These are phyloP conservation scores for Cremastinae sp. DNA, from an alignment of 2,888 invertebrate genomes.

Conservation along the genomic window DNA sequence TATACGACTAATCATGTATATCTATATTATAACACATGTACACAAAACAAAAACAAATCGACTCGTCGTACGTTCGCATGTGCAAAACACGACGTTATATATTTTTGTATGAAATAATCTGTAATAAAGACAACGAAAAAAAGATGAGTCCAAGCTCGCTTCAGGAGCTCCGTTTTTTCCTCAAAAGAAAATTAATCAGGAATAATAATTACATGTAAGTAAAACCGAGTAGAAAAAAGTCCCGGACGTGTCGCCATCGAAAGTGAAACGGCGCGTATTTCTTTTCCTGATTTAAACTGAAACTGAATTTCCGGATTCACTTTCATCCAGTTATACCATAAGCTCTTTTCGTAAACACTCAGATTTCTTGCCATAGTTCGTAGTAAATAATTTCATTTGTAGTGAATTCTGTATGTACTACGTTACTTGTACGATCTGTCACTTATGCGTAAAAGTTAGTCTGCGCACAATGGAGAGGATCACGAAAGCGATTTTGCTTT, in stretches of 20 bases:
- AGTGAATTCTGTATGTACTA: background rate
- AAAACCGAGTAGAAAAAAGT: conserved; percentile 2
- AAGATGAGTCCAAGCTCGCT: too few species aligned
- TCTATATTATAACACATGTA: conserved; percentile 10
- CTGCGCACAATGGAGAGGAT: conserved; percentile 23
- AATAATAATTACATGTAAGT: background rate
- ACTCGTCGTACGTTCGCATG: conserved; percentile 27
- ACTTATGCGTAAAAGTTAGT: background rate
- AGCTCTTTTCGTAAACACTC: too few species aligned
- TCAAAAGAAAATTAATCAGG: too few species aligned
- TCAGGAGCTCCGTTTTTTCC: too few species aligned
- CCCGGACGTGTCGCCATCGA: conserved; percentile 1
- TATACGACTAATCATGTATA: conserved; percentile 7
- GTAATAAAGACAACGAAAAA: conserved; percentile 37
- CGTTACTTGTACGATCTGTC: background rate
- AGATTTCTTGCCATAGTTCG: conserved; percentile 8
- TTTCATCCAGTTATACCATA: conserved; percentile 52
- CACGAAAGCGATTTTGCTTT: conserved; percentile 75
- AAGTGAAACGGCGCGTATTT: conserved; percentile 38
- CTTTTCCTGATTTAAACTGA: conserved; percentile 14
- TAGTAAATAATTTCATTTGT: conserved; percentile 4
- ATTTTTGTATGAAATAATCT: conserved; percentile 56
- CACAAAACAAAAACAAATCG: conserved; percentile 7
- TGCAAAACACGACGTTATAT: conserved; percentile 41
- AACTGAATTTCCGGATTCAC: conserved; percentile 58